Evolutionary conservation across 2,888 invertebrate genomes (phyloP), one percentile per base, ranked within the genome.

Genomic region (Caenorhabditis angaria): DNA sequence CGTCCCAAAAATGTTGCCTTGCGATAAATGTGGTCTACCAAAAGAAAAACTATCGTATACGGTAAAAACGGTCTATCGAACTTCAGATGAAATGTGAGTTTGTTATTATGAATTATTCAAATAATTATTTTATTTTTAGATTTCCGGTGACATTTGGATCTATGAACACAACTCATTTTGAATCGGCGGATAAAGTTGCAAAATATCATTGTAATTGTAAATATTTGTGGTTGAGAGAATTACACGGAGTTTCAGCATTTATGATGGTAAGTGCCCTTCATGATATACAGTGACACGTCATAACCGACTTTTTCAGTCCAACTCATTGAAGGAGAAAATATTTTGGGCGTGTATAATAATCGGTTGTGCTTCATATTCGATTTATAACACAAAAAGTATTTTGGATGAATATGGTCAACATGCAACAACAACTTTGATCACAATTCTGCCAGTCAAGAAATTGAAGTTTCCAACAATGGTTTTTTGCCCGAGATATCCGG

Each of bases 141-240:
- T 24, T 54, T 4, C 65, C 72, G 2, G 51, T 72, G 20, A 60
- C 64, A 8, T 24, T 69, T 0, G 27, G 58, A 20, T 73, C 73
- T 0, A 32, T 47, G 1, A 54, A 73, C 54, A 69, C 69, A 12
- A 48, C 41, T 2, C 22, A 73, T 18, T 73, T 57, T 24, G 69
- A 69, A 28, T 57, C 65, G 1, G 69, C 78, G 2, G 50, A 55
- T 29, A 71, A 64, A 41, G 50, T 78, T 5, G 76, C 76, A 12
- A 69, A 65, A 24, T 78, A 63, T 59, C 66, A 73, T 32, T 79
- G 79, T 51, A 76, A 75, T 29, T 79, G 79, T 29, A 69, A 66
- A 54, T 77, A 77, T 53, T 64, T 74, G 3, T 79, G 79, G 79
- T 65, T 74, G 20, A 65, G 75, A 12, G 79, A 79, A 57, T 59